Percentiles rank a stretch among this genome's conserved stretches.
These are phyloP conservation scores for Limnephilus rhombicus DNA, from an alignment of 2,888 invertebrate species.

Conservation along the genomic window DNA sequence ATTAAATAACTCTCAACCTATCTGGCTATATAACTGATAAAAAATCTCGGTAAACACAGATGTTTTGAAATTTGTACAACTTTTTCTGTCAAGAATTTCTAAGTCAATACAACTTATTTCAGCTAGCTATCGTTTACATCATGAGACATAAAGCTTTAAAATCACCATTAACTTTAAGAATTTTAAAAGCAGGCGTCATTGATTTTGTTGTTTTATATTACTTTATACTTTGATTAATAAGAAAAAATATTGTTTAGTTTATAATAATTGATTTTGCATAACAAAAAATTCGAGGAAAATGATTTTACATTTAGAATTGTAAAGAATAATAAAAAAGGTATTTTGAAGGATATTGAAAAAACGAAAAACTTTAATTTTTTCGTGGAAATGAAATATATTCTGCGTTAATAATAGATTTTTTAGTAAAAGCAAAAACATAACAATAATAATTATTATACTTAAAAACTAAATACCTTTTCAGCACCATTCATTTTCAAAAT, in stretches of 20 bases:
- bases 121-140: background rate
- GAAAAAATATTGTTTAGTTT: background rate
- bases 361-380: background rate
- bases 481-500: constrained; percentile 45
- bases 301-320: background rate
- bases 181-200: no score
- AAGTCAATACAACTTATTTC: background rate
- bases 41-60: background rate
- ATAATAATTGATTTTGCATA: background rate
- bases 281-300: background rate
- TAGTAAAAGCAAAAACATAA: constrained; percentile 47
- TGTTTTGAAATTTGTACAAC: background rate
- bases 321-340: background rate
- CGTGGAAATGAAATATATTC: background rate
- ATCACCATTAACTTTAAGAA: no score
- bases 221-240: no score
- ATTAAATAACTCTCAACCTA: background rate
- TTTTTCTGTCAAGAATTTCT: background rate
- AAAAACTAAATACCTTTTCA: constrained; percentile 40
- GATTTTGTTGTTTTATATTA: no score
- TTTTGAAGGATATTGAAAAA: background rate
- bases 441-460: background rate
- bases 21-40: background rate
- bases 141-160: background rate
- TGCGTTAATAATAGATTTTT: background rate